A percentile compares a stretch with the other conserved stretches of the same genome.
These are phyloP conservation scores for Rhinopomastus cyanomelas DNA, from an alignment of 2,113 vertebrate species.

Conservation along the genomic window DNA sequence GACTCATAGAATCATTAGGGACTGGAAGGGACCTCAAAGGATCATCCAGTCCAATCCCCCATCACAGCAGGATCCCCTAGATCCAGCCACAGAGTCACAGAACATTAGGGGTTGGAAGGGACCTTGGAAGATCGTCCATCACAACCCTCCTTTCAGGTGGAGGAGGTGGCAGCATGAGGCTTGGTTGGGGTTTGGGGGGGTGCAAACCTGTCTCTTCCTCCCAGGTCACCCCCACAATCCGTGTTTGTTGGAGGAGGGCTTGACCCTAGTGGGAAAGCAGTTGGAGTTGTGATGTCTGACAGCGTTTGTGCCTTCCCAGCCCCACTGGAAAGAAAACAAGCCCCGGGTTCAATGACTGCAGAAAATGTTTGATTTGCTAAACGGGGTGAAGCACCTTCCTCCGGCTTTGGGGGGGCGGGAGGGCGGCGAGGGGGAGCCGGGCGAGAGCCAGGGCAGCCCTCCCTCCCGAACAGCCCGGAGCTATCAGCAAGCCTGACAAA, in stretches of 20 bases:
- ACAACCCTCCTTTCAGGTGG: too few relatives aligned
- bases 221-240: background rate
- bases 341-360: background rate
- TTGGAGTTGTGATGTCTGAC: background rate
- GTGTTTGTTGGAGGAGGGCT: background rate
- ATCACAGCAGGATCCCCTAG: too few relatives aligned
- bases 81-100: too few relatives aligned
- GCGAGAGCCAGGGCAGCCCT: background rate
- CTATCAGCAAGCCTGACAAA: background rate
- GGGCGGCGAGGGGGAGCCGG: background rate
- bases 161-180: too few relatives aligned
- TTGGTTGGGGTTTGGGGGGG: too few relatives aligned
- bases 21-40: too few relatives aligned
- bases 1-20: too few relatives aligned
- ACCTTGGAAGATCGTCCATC: too few relatives aligned
- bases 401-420: background rate
- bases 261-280: background rate
- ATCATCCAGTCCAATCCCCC: too few relatives aligned
- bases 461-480: background rate
- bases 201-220: background rate
- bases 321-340: background rate
- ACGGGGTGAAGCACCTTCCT: background rate
- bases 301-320: background rate
- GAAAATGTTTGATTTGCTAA: background rate
- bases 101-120: too few relatives aligned